A percentile compares a stretch with the other conserved stretches of the same genome.
Conservation (phyloP, 2,113 vertebrate genomes). For the Pipra filicauda region DNA sequence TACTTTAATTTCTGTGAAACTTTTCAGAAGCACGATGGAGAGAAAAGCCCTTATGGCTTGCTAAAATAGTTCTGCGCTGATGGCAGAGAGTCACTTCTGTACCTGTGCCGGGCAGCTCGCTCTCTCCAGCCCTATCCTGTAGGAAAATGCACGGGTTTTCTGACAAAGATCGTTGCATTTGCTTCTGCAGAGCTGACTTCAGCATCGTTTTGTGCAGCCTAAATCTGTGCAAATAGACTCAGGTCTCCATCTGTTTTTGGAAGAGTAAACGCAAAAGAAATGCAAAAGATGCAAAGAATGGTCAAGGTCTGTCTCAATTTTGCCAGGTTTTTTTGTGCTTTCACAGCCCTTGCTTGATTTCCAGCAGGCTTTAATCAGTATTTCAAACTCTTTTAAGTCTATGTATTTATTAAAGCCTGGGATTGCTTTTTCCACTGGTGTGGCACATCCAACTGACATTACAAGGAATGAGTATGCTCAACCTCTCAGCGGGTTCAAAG, state of each 20-base stretch:
- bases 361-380: neutral
- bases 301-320: neutral
- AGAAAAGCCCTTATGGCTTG: neutral
- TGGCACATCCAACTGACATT: neutral
- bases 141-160: neutral
- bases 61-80: neutral
- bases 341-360: neutral
- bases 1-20: slow-evolving; percentile 2
- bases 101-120: accelerated
- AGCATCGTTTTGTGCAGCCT: neutral
- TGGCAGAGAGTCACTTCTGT: neutral
- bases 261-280: neutral
- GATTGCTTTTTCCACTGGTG: neutral
- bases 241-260: neutral
- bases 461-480: accelerated
- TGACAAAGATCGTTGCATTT: neutral
- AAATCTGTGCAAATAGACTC: neutral
- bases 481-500: neutral
- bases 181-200: neutral
- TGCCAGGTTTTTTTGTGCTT: neutral
- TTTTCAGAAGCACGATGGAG: neutral
- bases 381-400: neutral
- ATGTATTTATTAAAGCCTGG: neutral
- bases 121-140: neutral
- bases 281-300: neutral